Base-by-base conservation (phyloP, 2,113 vertebrate species). In the Aphyosemion australe region DNA sequence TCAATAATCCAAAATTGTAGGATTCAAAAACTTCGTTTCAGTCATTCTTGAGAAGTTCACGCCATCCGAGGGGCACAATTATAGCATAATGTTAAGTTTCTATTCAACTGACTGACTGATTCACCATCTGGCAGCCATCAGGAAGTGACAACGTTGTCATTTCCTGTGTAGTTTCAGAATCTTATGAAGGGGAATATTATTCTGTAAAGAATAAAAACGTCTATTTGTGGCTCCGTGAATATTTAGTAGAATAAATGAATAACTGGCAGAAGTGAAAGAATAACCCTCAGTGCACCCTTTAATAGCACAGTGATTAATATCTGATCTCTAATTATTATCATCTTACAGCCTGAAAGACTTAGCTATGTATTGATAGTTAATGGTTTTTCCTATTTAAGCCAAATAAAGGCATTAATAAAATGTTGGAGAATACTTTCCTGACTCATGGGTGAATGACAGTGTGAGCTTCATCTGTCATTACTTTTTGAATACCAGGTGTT, bases 241-340 rank as follows among this genome's bases (percentile, higher is more conserved):
- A 42, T 46, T 68, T 51, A 26, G 54, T 12, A 20, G 61, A 70
- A 76, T 65, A 68, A 83, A 58, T 31, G 48, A 78, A 72, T 67
- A 71, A 83, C 67, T 51, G 58, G 12, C 57, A 71, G 41, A 71
- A 65, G 9, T 43, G 41, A 74, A 80, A 68, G 61, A 68, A 71
- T 50, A 56, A 74, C 9, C 55, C 61, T 53, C 9, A 68, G 84
- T 79, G 79, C 57, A 75, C 69, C 72, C 55, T 77, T 59, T 67
- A 72, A 72, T 43, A 76, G 65, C 5, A 12, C 65, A 56, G 61
- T 79, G 82, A 86, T 46, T 59, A 81, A 84, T 75, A 82, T 74
- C 58, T 60, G 71, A 85, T 79, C 73, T 76, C 74, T 72, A 80
- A 82, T 87, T 88, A 84, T 70, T 69, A 64, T 74, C 76, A 80